Conservation (phyloP, 2,797 vertebrate genomes). For the Alauda arvensis region DNA sequence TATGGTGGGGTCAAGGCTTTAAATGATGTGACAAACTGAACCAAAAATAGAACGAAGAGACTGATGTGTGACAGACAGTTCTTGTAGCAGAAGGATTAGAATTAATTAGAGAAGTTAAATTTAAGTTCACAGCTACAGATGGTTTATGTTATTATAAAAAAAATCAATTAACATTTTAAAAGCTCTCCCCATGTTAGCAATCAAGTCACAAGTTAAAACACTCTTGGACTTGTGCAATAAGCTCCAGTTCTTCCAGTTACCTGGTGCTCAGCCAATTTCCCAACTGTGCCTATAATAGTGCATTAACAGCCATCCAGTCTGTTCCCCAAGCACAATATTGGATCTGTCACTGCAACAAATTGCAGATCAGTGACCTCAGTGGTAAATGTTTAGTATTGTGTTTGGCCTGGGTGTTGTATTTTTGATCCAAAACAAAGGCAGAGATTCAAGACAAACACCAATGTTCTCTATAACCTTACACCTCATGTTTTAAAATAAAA, state of each 20-base stretch:
- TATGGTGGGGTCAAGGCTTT: background rate
- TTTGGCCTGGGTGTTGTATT: slow-evolving; percentile 18
- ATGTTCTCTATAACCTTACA: background rate
- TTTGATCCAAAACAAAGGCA: slow-evolving; percentile 40
- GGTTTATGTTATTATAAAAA: slow-evolving; percentile 13
- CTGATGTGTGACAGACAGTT: background rate
- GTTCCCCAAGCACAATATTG: slow-evolving; percentile 33
- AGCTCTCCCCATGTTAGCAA: slow-evolving; percentile 10
- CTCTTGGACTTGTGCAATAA: slow-evolving; percentile 40
- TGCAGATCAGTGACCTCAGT: slow-evolving; percentile 42
- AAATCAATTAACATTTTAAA: slow-evolving; percentile 45
- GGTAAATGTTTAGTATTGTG: slow-evolving; percentile 46
- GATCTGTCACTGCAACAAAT: slow-evolving; percentile 60
- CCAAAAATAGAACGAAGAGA: background rate
- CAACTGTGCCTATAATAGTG: slow-evolving; percentile 34
- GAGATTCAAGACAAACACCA: slow-evolving; percentile 32
- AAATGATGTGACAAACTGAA: background rate
- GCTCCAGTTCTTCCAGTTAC: slow-evolving; percentile 7
- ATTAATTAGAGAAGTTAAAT: slow-evolving; percentile 35
- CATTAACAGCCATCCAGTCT: slow-evolving; percentile 34
- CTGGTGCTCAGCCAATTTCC: slow-evolving; percentile 47
- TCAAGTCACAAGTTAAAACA: slow-evolving; percentile 23
- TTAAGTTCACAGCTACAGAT: slow-evolving; percentile 44
- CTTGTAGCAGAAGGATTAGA: background rate
- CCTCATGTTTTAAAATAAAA: slow-evolving; percentile 15